phyloP scores from a whole-genome alignment of 1,140 invertebrate genomes.

The Musca vetustissima region DNA sequence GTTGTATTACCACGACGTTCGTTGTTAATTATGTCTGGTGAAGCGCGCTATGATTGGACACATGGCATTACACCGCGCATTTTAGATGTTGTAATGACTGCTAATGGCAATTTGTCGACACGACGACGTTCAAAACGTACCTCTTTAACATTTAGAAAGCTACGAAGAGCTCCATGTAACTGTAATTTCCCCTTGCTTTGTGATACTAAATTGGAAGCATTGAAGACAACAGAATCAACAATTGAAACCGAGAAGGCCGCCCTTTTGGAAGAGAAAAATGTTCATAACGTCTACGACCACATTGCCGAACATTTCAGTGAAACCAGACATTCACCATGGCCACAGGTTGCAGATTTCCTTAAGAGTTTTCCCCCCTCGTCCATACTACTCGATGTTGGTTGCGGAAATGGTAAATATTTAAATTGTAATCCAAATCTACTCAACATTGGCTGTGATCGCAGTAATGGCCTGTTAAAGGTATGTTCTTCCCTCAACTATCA shows the following conservation, averaged over 20 bases:
- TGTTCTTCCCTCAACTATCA: slow-evolving; percentile 61
- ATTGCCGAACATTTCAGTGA: slow-evolving; percentile 94
- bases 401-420: slow-evolving; percentile 98
- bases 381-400: slow-evolving; percentile 88
- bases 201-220: slow-evolving; percentile 57
- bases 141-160: slow-evolving; percentile 87
- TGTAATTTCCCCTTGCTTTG: slow-evolving; percentile 64
- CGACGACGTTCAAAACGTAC: slow-evolving; percentile 66
- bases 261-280: slow-evolving; percentile 74
- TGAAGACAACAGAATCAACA: slow-evolving; percentile 24
- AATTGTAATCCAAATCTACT: slow-evolving; percentile 68
- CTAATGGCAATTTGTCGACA: slow-evolving; percentile 54
- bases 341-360: slow-evolving; percentile 82
- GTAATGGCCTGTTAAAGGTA: slow-evolving; percentile 70
- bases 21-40: slow-evolving; percentile 80
- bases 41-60: slow-evolving; percentile 80
- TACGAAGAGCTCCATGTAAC: slow-evolving; percentile 57
- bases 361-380: slow-evolving; percentile 65
- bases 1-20: slow-evolving; percentile 76
- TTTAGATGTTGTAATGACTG: slow-evolving; percentile 65
- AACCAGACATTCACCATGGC: slow-evolving; percentile 92
- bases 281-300: slow-evolving; percentile 87
- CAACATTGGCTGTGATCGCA: slow-evolving; percentile 87
- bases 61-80: slow-evolving; percentile 85
- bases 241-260: slow-evolving; percentile 61